Percentiles rank a stretch among this genome's conserved stretches.
Evolutionary conservation across 1,140 invertebrate species (phyloP).

Genomic region (Leptinotarsa lineolata): DNA sequence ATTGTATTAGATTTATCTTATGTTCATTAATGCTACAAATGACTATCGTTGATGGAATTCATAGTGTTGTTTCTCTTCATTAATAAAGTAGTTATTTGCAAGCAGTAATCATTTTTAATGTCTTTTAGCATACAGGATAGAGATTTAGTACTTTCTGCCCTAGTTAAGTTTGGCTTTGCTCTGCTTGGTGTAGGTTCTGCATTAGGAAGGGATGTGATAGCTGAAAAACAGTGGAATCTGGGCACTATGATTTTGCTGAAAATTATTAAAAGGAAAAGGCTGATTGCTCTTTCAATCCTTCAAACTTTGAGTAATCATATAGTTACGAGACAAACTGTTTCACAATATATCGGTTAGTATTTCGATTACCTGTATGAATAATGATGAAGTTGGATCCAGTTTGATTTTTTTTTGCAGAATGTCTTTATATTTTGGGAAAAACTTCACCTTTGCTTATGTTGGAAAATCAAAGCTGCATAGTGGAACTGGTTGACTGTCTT

Average conservation of each 20-base stretch:
- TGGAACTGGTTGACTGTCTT: constrained; percentile 59
- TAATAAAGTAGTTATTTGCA: constrained; percentile 31
- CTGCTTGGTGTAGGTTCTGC: constrained; percentile 55
- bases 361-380: too few species aligned
- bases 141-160: constrained; percentile 60
- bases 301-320: constrained; percentile 59
- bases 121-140: constrained; percentile 59
- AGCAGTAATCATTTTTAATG: constrained; percentile 19
- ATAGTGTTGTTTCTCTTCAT: neutral
- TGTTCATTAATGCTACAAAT: too few species aligned
- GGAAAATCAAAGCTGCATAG: constrained; percentile 58
- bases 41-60: too few species aligned
- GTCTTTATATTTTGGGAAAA: constrained; percentile 58
- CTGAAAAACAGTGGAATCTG: constrained; percentile 55
- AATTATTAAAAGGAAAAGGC: constrained; percentile 58
- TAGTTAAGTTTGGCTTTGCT: constrained; percentile 61
- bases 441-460: constrained; percentile 57
- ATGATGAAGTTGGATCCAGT: too few species aligned
- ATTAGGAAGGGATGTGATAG: constrained; percentile 47
- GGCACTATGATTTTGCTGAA: constrained; percentile 60
- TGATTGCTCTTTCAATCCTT: constrained; percentile 57
- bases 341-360: constrained; percentile 60
- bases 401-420: constrained; percentile 56
- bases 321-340: constrained; percentile 52
- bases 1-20: too few species aligned